Evolutionary conservation across 2,113 vertebrate species (phyloP), one percentile per base, ranked within the genome.

Genomic region (Eretmochelys imbricata): DNA sequence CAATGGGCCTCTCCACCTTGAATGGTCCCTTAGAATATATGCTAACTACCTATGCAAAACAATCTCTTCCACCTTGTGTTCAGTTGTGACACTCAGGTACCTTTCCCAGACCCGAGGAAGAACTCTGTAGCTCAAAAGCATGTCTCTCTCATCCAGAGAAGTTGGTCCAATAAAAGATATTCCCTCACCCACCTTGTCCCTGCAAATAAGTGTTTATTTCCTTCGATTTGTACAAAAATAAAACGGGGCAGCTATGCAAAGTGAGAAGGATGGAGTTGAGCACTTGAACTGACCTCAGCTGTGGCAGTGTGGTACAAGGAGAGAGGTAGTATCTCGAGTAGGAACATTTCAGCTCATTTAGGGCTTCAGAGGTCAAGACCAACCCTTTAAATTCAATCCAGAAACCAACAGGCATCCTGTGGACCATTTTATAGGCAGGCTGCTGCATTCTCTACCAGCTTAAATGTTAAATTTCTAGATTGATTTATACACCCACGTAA

Each of bases 401-500:
- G 80, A 84, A 78, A 54, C 4, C 5, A 50, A 49, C 7, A 35
- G 49, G 35, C 20, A 80, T 35, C 20, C 54, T 13, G 8, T 12
- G 80, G 54, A 9, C 53, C 65, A 50, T 80, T 90, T 65, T 92
- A 81, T 83, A 76, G 85, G 38, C 62, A 35, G 46, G 38, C 65
- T 84, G 80, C 89, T 49, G 78, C 0, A 0, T 50, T 29, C 54
- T 20, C 10, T 79, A 24, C 50, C 57, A 54, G 80, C 93, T 96
- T 46, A 76, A 76, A 25, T 46, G 38, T 94, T 46, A 76, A 42
- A 25, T 76, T 46, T 94, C 85, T 84, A 84, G 59, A 31, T 89
- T 83, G 91, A 82, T 97, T 95, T 94, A 94, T 90, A 53, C 12
- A 76, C 24, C 38, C 11, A 27, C 4, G 42, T 27, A 27, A 27